These are phyloP conservation scores for Eueides isabella DNA, from an alignment of 1,140 invertebrate species.

Conservation along the genomic window DNA sequence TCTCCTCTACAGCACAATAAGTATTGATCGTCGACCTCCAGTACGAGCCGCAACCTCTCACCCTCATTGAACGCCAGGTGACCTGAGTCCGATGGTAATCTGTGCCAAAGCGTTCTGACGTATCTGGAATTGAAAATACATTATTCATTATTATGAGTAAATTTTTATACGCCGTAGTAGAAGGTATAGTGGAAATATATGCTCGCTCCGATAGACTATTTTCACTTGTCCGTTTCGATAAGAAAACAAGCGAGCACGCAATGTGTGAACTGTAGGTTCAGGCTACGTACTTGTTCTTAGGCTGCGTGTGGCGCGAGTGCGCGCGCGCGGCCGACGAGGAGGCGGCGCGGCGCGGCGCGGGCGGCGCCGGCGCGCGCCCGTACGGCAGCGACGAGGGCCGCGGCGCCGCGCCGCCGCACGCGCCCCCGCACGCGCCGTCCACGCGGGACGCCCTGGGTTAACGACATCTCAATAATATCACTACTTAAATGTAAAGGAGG, in stretches of 20 bases:
- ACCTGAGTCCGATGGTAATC: constrained; percentile 88
- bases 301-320: constrained; percentile 70
- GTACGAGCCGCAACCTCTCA: constrained; percentile 87
- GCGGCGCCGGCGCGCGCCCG: constrained; percentile 80
- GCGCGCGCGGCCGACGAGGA: constrained; percentile 84
- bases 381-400: constrained; percentile 86
- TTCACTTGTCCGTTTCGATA: too few relatives aligned
- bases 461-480: background rate
- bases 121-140: constrained; percentile 81
- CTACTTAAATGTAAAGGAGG: too few relatives aligned
- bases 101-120: constrained; percentile 88
- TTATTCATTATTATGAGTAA: background rate
- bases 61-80: constrained; percentile 91
- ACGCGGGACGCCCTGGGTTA: constrained; percentile 74
- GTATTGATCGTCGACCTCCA: constrained; percentile 90
- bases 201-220: too few relatives aligned
- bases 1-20: constrained; percentile 89
- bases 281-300: constrained; percentile 57
- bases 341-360: constrained; percentile 84
- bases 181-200: too few relatives aligned
- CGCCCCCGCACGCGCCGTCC: constrained; percentile 67
- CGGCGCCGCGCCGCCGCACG: constrained; percentile 53
- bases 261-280: too few relatives aligned
- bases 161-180: rapidly evolving
- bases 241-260: too few relatives aligned